phyloP scores from a whole-genome alignment of 1,140 invertebrate genomes.

The Caenorhabditis remanei region DNA sequence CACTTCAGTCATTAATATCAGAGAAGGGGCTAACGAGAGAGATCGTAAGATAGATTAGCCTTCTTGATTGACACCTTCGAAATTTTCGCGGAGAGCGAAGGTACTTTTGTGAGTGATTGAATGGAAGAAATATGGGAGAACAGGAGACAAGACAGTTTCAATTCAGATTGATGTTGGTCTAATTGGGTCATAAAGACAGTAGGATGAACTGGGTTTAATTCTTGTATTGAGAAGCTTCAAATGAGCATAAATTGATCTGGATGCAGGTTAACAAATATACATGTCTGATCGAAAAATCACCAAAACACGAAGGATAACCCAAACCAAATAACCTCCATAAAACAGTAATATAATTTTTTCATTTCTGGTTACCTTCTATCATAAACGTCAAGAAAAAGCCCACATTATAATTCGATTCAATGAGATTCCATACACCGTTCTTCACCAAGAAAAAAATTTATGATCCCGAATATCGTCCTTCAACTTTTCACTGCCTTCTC shows the following conservation, averaged over 20 bases:
- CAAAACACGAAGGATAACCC: too few relatives aligned
- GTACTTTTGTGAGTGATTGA: conserved; percentile 19
- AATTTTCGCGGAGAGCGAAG: conserved; percentile 6
- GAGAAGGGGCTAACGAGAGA: background rate
- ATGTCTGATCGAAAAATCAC: too few relatives aligned
- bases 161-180: background rate
- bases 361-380: too few relatives aligned
- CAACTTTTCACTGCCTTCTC: background rate
- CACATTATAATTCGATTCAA: too few relatives aligned
- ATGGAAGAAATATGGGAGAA: conserved; percentile 31
- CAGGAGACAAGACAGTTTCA: background rate
- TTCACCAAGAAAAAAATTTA: conserved; percentile 4
- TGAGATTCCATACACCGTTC: background rate
- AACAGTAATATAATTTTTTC: too few relatives aligned
- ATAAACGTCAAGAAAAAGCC: too few relatives aligned
- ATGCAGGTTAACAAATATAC: too few relatives aligned
- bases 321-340: too few relatives aligned
- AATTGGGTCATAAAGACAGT: conserved; percentile 14
- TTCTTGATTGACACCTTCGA: conserved; percentile 52
- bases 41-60: conserved; percentile 30
- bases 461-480: conserved; percentile 32
- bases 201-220: background rate
- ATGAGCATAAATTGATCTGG: background rate
- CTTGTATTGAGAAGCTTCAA: background rate
- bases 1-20: too few relatives aligned